Percentiles rank a stretch among this genome's conserved stretches.
Conservation (phyloP, 2,797 vertebrate genomes). For the Rousettus madagascariensis region DNA sequence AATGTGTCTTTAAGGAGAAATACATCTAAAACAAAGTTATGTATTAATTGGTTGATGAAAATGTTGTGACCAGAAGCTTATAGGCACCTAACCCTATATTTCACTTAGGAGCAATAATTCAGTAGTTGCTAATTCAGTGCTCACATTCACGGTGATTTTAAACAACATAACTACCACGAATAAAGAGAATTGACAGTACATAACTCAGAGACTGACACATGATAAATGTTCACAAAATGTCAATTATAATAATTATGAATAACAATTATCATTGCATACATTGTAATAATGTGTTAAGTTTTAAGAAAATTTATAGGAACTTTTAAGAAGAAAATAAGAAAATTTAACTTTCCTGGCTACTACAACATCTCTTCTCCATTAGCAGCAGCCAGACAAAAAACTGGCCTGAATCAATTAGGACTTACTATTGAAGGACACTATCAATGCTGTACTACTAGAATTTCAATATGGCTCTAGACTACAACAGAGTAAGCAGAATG, state of each 20-base stretch:
- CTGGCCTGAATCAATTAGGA: not conserved
- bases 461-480: not conserved
- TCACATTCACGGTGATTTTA: not conserved
- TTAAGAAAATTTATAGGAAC: not conserved
- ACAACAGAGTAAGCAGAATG: not conserved
- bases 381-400: not conserved
- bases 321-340: not conserved
- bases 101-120: not conserved
- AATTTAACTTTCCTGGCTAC: not conserved
- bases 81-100: not conserved
- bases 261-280: not conserved
- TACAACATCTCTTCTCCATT: not conserved
- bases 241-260: not conserved
- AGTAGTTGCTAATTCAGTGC: not conserved
- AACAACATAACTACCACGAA: not conserved
- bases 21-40: not conserved
- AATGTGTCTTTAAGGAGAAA: conserved; percentile 11
- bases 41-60: not conserved
- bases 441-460: not conserved
- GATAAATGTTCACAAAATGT: not conserved
- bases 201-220: not conserved
- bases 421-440: not conserved
- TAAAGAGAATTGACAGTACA: not conserved
- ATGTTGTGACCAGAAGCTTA: not conserved
- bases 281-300: not conserved